Base-by-base conservation (phyloP, 2,888 invertebrate species). In the Herminia tarsipennalis region DNA sequence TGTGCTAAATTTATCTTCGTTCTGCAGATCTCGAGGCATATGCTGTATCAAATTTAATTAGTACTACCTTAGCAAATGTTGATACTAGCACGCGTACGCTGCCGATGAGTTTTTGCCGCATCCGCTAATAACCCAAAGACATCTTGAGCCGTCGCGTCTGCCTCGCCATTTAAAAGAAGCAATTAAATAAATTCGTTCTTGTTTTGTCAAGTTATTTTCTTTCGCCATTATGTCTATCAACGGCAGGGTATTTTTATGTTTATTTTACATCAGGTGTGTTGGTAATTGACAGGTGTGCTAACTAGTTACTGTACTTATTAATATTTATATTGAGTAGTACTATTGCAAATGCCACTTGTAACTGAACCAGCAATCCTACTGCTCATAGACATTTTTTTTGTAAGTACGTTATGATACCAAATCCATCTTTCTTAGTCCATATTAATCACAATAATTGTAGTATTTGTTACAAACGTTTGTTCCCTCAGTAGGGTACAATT, bases 401-500 rank as follows among this genome's bases (percentile, higher is more conserved):
- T 21, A 21, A 33, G 28, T 35, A 9, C 16, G 6, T 43, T 30
- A 25, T 56, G 40, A 40, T 49, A 56, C 22, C 34, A 34, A 32
- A 20, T 24, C 14, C 46, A 27, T 59, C 28, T 33, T 40, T 42
- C 10, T 36, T 32, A 39, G 16, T 34, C 22, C 12, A 27, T 56
- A 66, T 66, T 42, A 53, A 58, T 66, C 64, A 53, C 34, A 17
- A 50, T 66, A 53, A 61, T 63, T 58, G 40, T 49, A 59, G 21
- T 45, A 61, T 64, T 62, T 55, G 51, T 59, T 50, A 39, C 37
- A 32, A 41, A 52, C 38, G 34, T 36, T 13, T 43, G 40, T 39
- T 61, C 50, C 46, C 59, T 58, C 43, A 61, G 54, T 56, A 64
- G 66, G 53, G 52, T 67, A 58, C 66, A 68, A 79, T 81, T 81